Percentiles rank a stretch among this genome's conserved stretches.
Evolutionary conservation across 2,888 invertebrate genomes (phyloP).

Genomic region (Cephus rjabovi): DNA sequence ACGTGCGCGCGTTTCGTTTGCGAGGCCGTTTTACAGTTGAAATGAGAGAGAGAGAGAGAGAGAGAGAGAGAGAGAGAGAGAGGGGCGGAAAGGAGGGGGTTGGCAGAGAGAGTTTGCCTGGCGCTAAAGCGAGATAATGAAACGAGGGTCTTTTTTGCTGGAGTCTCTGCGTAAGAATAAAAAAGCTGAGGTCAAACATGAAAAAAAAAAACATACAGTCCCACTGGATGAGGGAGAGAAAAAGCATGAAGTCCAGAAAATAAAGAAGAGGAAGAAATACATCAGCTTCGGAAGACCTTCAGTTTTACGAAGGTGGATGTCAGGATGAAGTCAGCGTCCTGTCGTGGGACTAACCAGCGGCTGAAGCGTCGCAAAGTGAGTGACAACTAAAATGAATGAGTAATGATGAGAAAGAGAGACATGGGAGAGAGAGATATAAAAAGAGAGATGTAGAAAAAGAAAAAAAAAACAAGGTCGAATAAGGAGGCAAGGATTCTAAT

Average conservation of each 20-base stretch:
- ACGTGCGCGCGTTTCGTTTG: not conserved
- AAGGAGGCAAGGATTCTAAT: no score
- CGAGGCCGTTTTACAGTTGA: not conserved
- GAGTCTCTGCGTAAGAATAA: not conserved
- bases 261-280: not conserved
- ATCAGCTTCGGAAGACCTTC: not conserved
- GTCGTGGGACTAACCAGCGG: not conserved
- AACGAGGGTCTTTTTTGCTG: slow-evolving; percentile 19
- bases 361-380: not conserved
- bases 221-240: not conserved
- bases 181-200: not conserved
- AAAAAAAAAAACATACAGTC: not conserved
- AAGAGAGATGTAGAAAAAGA: not conserved
- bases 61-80: not conserved
- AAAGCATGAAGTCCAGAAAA: not conserved
- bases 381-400: not conserved
- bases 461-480: no score
- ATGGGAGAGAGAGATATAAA: no score
- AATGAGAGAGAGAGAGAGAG: not conserved
- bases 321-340: not conserved
- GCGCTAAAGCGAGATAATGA: slow-evolving; percentile 21
- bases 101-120: slow-evolving; percentile 12
- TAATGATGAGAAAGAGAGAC: not conserved
- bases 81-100: not conserved
- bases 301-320: not conserved